Conservation (phyloP, 2,113 vertebrate genomes). For the Okapia johnstoni region DNA sequence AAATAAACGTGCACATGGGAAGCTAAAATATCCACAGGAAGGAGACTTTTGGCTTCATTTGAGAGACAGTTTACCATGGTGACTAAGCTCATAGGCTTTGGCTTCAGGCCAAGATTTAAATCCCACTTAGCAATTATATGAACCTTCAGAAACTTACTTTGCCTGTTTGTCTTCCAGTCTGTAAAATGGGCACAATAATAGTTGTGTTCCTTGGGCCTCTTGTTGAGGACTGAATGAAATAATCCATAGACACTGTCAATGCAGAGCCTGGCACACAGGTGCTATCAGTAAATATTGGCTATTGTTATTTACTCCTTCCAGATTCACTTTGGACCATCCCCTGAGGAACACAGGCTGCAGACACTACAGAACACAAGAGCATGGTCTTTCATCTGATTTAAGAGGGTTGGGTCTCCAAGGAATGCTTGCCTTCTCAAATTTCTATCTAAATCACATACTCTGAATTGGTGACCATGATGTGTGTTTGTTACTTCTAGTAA, state of each 20-base stretch:
- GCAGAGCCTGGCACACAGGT: background rate
- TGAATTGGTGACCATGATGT: background rate
- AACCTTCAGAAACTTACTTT: conserved; percentile 8
- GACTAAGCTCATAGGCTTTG: background rate
- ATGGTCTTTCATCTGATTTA: background rate
- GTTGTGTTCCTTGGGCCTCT: background rate
- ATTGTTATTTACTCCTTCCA: background rate
- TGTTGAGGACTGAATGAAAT: conserved; percentile 3
- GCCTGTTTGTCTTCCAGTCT: conserved; percentile 26
- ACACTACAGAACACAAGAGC: background rate
- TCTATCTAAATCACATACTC: background rate
- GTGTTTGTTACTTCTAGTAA: conserved; percentile 2
- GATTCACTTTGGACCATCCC: background rate
- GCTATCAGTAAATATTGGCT: background rate
- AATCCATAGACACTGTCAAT: background rate
- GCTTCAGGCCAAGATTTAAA: background rate
- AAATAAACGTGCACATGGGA: background rate
- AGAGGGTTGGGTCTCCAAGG: background rate
- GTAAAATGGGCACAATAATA: background rate
- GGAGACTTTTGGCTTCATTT: background rate
- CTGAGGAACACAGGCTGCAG: background rate
- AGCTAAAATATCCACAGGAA: background rate
- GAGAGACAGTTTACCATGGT: background rate
- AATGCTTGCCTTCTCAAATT: background rate
- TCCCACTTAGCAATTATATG: background rate